Conservation (phyloP, 2,888 invertebrate genomes). For the Aphodius granarius region DNA sequence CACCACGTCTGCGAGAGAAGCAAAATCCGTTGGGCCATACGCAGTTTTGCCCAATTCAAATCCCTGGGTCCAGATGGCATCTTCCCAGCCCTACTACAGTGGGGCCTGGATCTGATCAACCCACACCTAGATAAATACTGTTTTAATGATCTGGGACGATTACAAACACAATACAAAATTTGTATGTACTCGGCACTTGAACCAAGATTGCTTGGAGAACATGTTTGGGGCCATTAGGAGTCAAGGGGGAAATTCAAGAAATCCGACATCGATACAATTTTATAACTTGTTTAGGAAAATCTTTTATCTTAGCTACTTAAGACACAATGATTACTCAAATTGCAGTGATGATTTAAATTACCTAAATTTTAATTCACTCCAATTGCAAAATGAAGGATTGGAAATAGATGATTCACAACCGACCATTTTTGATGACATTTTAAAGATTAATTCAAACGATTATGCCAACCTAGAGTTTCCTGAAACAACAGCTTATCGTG, state of each 20-base stretch:
- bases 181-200: neutral
- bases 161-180: neutral
- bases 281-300: neutral
- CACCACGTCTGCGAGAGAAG: too few species aligned
- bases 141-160: slow-evolving; percentile 2
- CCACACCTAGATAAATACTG: neutral
- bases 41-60: too few species aligned
- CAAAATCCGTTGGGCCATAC: too few species aligned
- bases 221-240: neutral
- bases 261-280: neutral
- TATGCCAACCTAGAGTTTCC: slow-evolving; percentile 4
- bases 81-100: too few species aligned
- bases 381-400: neutral
- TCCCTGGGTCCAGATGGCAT: too few species aligned
- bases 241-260: neutral
- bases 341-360: neutral
- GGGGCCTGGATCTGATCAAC: too few species aligned
- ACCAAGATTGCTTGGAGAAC: neutral
- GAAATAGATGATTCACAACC: neutral
- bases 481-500: slow-evolving; percentile 20
- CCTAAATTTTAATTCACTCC: neutral
- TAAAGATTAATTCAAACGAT: neutral
- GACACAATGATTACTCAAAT: neutral
- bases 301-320: neutral
- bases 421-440: neutral